Evolutionary conservation across 1,140 invertebrate genomes (phyloP).

Genomic region (Cydia amplana): DNA sequence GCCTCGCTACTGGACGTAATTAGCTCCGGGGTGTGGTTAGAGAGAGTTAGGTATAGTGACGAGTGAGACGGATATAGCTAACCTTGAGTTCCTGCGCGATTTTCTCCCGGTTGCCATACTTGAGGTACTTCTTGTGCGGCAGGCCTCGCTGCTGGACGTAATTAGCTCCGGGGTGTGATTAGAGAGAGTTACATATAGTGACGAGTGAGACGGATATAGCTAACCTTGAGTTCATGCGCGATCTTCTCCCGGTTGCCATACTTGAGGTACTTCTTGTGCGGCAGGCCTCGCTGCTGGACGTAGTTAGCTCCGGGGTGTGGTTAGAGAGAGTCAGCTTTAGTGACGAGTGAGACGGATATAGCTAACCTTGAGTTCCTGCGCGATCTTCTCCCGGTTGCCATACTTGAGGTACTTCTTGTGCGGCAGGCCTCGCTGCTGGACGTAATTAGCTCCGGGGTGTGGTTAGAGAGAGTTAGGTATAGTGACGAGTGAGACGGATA

Average conservation of each 20-base stretch:
- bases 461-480: too few species aligned
- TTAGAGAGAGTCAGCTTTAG: too few species aligned
- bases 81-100: constrained; percentile 92
- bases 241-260: constrained; percentile 96
- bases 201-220: neutral
- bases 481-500: too few species aligned
- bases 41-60: constrained; percentile 83
- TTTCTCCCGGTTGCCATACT: constrained; percentile 94
- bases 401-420: too few species aligned
- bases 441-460: too few species aligned
- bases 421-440: too few species aligned
- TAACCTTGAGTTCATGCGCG: constrained; percentile 90
- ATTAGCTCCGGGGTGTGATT: constrained; percentile 97
- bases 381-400: too few species aligned
- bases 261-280: constrained; percentile 90
- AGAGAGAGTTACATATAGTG: constrained; percentile 83
- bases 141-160: constrained; percentile 89
- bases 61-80: constrained; percentile 32
- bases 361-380: too few species aligned
- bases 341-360: too few species aligned
- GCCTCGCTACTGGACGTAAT: constrained; percentile 90
- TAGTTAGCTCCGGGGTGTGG: constrained; percentile 91
- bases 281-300: constrained; percentile 85
- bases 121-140: constrained; percentile 89
- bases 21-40: constrained; percentile 95